phyloP scores from a whole-genome alignment of 2,797 vertebrate genomes.

The Nannoperca australis region DNA sequence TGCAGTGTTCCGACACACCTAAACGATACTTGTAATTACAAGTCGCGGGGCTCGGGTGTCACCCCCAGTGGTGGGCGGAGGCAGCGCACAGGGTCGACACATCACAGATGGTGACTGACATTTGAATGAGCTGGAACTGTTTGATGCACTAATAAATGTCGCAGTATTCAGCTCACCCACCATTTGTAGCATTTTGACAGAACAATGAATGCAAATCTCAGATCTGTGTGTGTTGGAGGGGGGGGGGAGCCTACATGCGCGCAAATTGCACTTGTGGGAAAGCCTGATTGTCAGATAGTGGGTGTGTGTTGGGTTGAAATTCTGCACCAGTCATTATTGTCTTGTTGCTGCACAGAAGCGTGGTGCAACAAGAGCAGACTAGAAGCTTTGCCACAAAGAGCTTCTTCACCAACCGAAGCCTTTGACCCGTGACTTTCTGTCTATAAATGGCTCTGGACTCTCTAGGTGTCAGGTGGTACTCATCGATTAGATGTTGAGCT shows the following conservation, averaged over 20 bases:
- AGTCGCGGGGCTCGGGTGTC: conserved; percentile 20
- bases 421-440: conserved; percentile 10
- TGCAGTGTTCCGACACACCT: conserved; percentile 58
- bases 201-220: conserved; percentile 36
- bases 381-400: conserved; percentile 21
- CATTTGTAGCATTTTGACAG: conserved; percentile 43
- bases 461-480: not conserved
- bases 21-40: conserved; percentile 66
- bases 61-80: conserved; percentile 58
- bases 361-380: conserved; percentile 6
- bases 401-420: not conserved
- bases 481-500: not conserved
- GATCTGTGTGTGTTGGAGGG: not conserved
- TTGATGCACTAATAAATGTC: conserved; percentile 46
- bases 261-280: conserved; percentile 34
- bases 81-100: conserved; percentile 11
- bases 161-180: conserved; percentile 42
- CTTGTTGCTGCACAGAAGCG: conserved; percentile 17
- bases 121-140: conserved; percentile 35
- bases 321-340: conserved; percentile 41
- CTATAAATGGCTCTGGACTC: not conserved
- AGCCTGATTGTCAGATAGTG: conserved; percentile 34
- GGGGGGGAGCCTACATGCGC: conserved; percentile 12
- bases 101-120: conserved; percentile 47
- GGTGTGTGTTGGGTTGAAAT: conserved; percentile 36